These are phyloP conservation scores for Tinamus guttatus DNA, from an alignment of 2,113 vertebrate genomes.

Conservation along the genomic window DNA sequence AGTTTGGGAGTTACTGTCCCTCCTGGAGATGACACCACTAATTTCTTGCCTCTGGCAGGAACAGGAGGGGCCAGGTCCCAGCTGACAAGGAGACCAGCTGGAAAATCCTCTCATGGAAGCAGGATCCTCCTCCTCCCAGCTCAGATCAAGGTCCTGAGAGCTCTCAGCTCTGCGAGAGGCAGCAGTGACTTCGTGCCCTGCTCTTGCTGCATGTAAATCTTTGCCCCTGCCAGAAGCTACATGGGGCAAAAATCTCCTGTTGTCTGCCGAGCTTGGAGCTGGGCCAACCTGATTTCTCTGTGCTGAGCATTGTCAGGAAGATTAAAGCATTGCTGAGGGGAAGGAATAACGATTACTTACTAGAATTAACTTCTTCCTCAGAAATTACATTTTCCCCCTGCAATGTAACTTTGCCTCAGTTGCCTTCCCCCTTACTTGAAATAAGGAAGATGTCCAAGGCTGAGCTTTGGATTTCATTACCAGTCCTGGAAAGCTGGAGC, in stretches of 20 bases:
- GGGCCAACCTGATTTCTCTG: background rate
- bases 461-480: background rate
- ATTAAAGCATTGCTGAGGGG: background rate
- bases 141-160: rapidly evolving
- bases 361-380: background rate
- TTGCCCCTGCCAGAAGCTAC: background rate
- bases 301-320: background rate
- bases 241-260: background rate
- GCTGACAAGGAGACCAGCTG: background rate
- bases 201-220: background rate
- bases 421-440: background rate
- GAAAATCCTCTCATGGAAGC: background rate
- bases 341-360: background rate
- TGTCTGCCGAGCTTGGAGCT: background rate
- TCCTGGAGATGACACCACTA: background rate
- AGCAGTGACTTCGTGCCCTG: rapidly evolving
- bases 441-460: background rate
- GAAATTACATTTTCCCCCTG: background rate
- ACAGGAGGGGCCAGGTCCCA: background rate
- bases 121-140: background rate
- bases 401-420: background rate
- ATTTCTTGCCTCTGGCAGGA: background rate
- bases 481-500: background rate
- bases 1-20: background rate
- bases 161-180: background rate